A percentile compares a stretch with the other conserved stretches of the same genome.
These are phyloP conservation scores for Fundulus diaphanus DNA, from an alignment of 2,797 vertebrate species.

Conservation along the genomic window DNA sequence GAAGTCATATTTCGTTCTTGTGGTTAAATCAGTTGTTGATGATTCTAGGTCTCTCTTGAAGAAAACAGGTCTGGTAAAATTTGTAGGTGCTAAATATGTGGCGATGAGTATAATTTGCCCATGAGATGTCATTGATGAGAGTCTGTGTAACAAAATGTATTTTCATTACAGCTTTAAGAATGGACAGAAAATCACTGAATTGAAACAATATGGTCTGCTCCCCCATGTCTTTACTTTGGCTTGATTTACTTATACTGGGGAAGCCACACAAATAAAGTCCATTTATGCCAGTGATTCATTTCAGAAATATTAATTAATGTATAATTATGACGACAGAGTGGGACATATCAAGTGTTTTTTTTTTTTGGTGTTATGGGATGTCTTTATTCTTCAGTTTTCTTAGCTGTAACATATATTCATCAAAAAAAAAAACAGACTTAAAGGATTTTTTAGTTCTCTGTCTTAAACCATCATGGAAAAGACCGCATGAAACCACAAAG, in stretches of 20 bases:
- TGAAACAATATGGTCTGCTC: not conserved
- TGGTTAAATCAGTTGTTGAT: too few species aligned
- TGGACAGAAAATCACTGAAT: not conserved
- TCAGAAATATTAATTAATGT: not conserved
- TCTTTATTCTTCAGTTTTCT: too few species aligned
- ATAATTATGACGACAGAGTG: not conserved
- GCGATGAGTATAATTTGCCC: not conserved
- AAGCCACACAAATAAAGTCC: not conserved
- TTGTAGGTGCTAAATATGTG: not conserved
- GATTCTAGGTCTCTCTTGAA: not conserved
- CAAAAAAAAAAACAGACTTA: not conserved
- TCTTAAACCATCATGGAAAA: not conserved
- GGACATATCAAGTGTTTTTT: not conserved
- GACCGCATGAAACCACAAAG: not conserved
- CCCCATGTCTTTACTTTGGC: not conserved
- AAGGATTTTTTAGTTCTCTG: not conserved
- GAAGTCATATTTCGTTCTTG: too few species aligned
- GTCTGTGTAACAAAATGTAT: not conserved
- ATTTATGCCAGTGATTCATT: not conserved
- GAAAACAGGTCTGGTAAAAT: not conserved
- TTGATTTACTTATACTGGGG: not conserved
- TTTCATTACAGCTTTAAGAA: not conserved
- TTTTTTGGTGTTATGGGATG: too few species aligned
- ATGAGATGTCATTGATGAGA: not conserved
- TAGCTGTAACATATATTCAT: too few species aligned